These are phyloP conservation scores for Eugnorisma glareosa DNA, from an alignment of 2,888 invertebrate genomes.

Conservation along the genomic window DNA sequence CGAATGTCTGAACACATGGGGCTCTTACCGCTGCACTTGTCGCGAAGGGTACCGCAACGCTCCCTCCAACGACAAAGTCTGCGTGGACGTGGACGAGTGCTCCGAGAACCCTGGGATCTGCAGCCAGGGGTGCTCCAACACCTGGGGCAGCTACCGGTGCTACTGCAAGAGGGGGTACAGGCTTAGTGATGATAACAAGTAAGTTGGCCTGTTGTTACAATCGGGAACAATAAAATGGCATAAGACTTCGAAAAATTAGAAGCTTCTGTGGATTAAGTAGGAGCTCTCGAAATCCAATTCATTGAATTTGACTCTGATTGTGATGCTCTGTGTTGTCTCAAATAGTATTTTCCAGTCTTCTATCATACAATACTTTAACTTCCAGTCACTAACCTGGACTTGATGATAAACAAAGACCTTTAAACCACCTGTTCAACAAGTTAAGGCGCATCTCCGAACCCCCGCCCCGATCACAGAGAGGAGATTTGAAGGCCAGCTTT, in stretches of 20 bases:
- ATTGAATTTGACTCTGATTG: neutral
- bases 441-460: neutral
- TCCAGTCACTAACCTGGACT: neutral
- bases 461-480: neutral
- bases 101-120: conserved; percentile 90
- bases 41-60: conserved; percentile 85
- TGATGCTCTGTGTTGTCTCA: neutral
- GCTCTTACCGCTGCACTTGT: conserved; percentile 87
- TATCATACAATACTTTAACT: neutral
- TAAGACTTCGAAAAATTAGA: neutral
- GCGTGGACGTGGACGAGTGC: conserved; percentile 93
- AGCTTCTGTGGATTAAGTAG: neutral
- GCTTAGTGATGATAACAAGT: conserved; percentile 93
- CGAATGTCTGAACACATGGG: conserved; percentile 86
- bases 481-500: neutral
- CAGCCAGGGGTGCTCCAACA: conserved; percentile 97
- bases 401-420: neutral
- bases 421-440: neutral
- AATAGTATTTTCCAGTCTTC: neutral
- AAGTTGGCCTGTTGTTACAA: conserved; percentile 10
- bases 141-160: conserved; percentile 97
- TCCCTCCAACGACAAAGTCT: conserved; percentile 87
- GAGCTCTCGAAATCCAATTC: neutral
- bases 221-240: neutral
- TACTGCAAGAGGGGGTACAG: conserved; percentile 96